Conservation (phyloP, 2,888 invertebrate genomes). For the Ichneumoninae sp. region DNA sequence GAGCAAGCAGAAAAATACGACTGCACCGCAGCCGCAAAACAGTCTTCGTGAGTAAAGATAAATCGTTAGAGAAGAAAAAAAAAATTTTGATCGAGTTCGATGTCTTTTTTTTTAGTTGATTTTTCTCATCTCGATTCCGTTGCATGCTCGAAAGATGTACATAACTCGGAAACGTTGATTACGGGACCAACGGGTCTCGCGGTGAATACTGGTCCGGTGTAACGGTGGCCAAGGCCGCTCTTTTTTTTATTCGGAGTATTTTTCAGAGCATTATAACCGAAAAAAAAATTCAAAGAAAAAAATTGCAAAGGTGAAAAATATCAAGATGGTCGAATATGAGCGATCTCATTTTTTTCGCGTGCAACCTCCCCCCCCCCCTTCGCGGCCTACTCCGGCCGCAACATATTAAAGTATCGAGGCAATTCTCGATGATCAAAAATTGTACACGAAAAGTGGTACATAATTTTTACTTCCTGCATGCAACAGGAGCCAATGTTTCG, state of each 20-base stretch:
- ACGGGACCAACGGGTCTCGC: slow-evolving; percentile 1
- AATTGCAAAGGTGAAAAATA: slow-evolving; percentile 21
- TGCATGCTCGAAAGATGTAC: not conserved
- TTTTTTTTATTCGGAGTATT: slow-evolving; percentile 13
- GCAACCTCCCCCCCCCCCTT: not conserved
- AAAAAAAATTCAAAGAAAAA: not conserved
- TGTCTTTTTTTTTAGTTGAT: not conserved
- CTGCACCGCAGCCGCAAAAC: too few relatives aligned
- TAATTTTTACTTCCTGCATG: slow-evolving; percentile 53
- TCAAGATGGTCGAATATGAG: slow-evolving; percentile 47
- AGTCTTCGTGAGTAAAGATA: too few relatives aligned
- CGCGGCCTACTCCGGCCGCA: slow-evolving; percentile 20
- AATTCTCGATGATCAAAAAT: slow-evolving; percentile 50
- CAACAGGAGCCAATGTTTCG: slow-evolving; percentile 34
- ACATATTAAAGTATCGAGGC: slow-evolving; percentile 25
- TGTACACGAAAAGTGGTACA: slow-evolving; percentile 61
- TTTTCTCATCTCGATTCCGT: not conserved
- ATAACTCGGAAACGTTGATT: slow-evolving; percentile 6
- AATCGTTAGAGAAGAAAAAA: too few relatives aligned
- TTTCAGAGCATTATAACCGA: not conserved
- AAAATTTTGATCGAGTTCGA: not conserved
- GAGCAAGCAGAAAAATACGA: too few relatives aligned
- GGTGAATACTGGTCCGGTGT: slow-evolving; percentile 3
- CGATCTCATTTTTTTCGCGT: slow-evolving; percentile 55
- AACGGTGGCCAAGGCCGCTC: slow-evolving; percentile 20